Base-by-base conservation (phyloP, 2,113 vertebrate genomes). In the Physeter macrocephalus region DNA sequence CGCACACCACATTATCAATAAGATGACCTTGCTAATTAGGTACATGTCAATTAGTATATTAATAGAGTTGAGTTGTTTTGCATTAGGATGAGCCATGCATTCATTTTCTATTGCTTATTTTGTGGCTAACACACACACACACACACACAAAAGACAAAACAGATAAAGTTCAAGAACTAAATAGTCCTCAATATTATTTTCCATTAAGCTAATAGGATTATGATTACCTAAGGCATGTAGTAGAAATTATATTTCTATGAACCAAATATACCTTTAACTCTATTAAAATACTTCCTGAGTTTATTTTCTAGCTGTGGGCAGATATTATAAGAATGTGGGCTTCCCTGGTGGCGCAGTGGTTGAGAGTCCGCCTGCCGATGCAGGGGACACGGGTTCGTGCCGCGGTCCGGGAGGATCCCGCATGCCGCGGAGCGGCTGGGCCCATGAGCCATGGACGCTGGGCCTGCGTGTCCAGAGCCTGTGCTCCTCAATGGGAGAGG, bases 161-260 rank as follows among this genome's bases (percentile, higher is more conserved):
- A 92, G 15, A 18, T 90, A 8, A 93, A 90, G 27, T 88, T 93
- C 57, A 82, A 80, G 25, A 97, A 74, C 46, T 89, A 78, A 91
- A 84, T 1, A 64, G 5, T n/a, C 31, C 23, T 93, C 82, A 88
- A 69, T 34, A 93, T 82, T 72, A 90, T 88, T 78, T 93, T 86
- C 62, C 54, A 71, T 62, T 89, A 91, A 87, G 27, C 69, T 88
- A 85, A 80, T 12, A 81, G 31, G 14, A 82, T 88, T 64, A 72
- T 72, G 62, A 17, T 94, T 93, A 78, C 57, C 39, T 41, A 74
- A 86, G 13, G 61, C 17, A 80, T 74, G 77, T 89, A 82, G 17
- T 87, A 77, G 54, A 80, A 88, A 86, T 78, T 52, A 46, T 89
- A 52, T 87, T 95, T 57, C 82, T 82, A 29, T 57, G 88, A 88